Evolutionary conservation across 2,888 invertebrate species (phyloP), one percentile per base, ranked within the genome.

Genomic region (Cantharis rufa): DNA sequence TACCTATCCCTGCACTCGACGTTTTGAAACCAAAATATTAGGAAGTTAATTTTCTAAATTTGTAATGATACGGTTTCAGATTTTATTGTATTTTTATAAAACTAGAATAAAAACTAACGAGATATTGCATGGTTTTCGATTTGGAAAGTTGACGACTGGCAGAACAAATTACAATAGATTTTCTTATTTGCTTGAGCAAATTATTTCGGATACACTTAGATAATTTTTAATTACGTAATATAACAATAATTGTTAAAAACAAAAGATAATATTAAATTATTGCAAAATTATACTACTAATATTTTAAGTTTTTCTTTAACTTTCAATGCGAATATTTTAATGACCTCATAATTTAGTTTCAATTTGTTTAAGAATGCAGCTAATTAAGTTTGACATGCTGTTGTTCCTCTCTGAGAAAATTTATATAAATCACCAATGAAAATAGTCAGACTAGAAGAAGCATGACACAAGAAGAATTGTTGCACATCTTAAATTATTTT

Each of bases 31-130:
- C n/a, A n/a, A 48, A 48, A 81, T 82, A 77, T 80, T 80, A 73
- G 72, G 80, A 72, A 79, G 78, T 79, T 78, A 77, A 76, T 77
- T 78, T 75, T 69, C 64, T 72, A 75, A 79, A 73, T 77, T 79
- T 73, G 63, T n/a, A 76, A 76, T 72, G 63, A 68, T 64, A 74
- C 71, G 69, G 71, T 69, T 74, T 61, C 69, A 63, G 77, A 74
- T 77, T 77, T 74, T 68, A 48, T 48, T 48, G 48, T 48, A n/a
- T 48, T 32, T 70, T 62, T 21, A 15, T 48, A 68, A 73, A 62
- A 70, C 48, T n/a, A 28, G 32, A 21, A 69, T 69, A 74, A 74
- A 72, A 27, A 66, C 18, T 66, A 21, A 66, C 24, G 24, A 68
- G 69, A 69, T 69, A 73, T 16, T 62, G 32, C 72, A 68, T 62